Evolutionary conservation across 2,888 invertebrate genomes (phyloP), one percentile per base, ranked within the genome.

Genomic region (Calliopum simillimum): DNA sequence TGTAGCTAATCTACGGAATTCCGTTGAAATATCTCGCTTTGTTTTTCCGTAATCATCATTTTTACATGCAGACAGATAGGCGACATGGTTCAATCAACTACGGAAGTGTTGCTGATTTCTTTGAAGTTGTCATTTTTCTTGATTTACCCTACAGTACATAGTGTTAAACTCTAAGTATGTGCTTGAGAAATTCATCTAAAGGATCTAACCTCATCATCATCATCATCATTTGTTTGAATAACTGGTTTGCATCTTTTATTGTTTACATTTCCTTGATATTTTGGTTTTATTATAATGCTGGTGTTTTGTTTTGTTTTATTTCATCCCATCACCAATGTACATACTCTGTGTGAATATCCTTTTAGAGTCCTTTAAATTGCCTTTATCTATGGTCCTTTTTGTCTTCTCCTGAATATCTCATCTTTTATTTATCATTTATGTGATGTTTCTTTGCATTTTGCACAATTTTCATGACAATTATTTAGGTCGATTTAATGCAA

Each of bases 401-500:
- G 33, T 33, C 19, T 62, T 23, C 59, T 41, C 23, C 62, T 14
- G 19, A 8, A n/a, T 14, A 23, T 19, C 23, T 53, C 64, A 64
- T 64, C 21, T 51, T 19, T 41, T 49, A 64, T 41, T 64, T 51
- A 46, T 64, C 51, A 41, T n/a, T 25, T n/a, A 41, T 21, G 19
- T 46, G 61, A 44, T 53, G 53, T 53, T 53, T 21, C 21, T 33
- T 56, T 25, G 13, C 14, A 21, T 21, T n/a, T 25, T 56, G 33
- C 14, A 53, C 14, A 21, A 44, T 55, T 25, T 51, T 53, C 65
- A 19, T 65, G 44, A 55, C 53, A 65, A 62, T 46, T 63, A 69
- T 63, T 69, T 69, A 56, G 68, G 68, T 53, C 61, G 62, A 55
- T 69, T 62, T 69, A 43, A 56, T 56, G 56, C 63, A 6, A 6